A percentile compares a stretch with the other conserved stretches of the same genome.
Evolutionary conservation across 2,797 vertebrate genomes (phyloP).

Genomic region (Pristis pectinata): DNA sequence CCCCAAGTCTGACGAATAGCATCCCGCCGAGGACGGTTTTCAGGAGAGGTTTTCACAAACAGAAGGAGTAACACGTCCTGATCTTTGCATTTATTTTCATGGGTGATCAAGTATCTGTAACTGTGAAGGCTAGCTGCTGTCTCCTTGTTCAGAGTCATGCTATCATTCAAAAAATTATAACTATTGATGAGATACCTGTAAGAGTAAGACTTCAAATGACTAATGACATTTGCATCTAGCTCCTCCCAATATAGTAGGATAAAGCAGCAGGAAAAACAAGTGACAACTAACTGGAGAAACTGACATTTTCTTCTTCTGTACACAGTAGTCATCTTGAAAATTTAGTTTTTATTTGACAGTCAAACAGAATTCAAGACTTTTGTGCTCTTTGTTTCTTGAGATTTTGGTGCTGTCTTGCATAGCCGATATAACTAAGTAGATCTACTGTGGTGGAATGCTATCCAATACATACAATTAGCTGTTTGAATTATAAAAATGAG

Average conservation of each 20-base stretch:
- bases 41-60: constrained; percentile 81
- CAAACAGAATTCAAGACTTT: background rate
- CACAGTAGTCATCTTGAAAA: constrained; percentile 73
- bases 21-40: constrained; percentile 65
- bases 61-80: constrained; percentile 74
- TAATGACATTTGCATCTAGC: constrained; percentile 67
- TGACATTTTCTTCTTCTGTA: constrained; percentile 71
- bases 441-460: background rate
- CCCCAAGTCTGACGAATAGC: constrained; percentile 84
- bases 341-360: constrained; percentile 2
- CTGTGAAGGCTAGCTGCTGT: constrained; percentile 48
- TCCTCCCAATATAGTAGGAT: constrained; percentile 75
- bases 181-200: constrained; percentile 84
- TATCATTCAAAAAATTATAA: constrained; percentile 77
- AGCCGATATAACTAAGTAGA: background rate
- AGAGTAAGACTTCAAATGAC: constrained; percentile 76
- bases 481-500: background rate
- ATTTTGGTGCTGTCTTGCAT: background rate
- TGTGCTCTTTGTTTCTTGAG: background rate
- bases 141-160: constrained; percentile 58
- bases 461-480: background rate
- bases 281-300: constrained; percentile 67
- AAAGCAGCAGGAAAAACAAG: constrained; percentile 65
- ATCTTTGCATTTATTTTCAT: constrained; percentile 66
- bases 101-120: constrained; percentile 77